These are phyloP conservation scores for Pogona vitticeps DNA, from an alignment of 2,113 vertebrate species.

Conservation along the genomic window DNA sequence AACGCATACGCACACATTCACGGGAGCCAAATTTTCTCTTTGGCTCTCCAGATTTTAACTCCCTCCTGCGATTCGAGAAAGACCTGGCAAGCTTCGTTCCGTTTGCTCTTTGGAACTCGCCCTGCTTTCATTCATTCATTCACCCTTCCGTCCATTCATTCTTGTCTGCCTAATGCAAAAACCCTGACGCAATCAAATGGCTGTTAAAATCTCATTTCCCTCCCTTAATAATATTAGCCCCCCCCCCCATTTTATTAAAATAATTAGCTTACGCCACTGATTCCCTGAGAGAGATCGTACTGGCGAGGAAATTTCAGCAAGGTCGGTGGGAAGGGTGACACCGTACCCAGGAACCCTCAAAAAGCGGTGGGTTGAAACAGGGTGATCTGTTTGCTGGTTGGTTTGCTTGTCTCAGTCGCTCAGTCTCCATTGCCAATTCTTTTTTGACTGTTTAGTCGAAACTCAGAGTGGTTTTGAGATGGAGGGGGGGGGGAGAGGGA, in stretches of 20 bases:
- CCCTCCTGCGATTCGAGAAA: neutral
- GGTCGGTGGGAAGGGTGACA: neutral
- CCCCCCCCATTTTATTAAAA: conserved; percentile 57
- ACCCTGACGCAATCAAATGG: conserved; percentile 63
- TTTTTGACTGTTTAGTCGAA: too few species aligned
- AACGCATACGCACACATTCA: too few species aligned
- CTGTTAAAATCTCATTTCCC: conserved; percentile 76
- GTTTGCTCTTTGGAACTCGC: neutral
- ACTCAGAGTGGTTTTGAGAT: neutral
- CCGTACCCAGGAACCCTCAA: neutral
- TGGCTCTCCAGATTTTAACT: neutral
- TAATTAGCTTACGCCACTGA: conserved; percentile 63
- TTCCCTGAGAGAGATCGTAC: conserved; percentile 54
- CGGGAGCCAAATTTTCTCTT: too few species aligned
- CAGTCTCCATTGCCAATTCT: too few species aligned
- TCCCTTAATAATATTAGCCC: conserved; percentile 75
- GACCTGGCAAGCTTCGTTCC: neutral
- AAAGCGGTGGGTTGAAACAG: neutral
- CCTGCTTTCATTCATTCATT: neutral
- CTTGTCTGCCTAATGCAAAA: conserved; percentile 8
- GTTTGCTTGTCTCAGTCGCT: neutral
- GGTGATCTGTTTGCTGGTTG: neutral
- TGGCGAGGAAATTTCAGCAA: conserved; percentile 43
- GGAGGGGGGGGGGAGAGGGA: too few species aligned
- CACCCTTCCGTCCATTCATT: neutral